Percentiles rank a stretch among this genome's conserved stretches.
Conservation (phyloP, 2,797 vertebrate genomes). For the Pangasius larnaudii region DNA sequence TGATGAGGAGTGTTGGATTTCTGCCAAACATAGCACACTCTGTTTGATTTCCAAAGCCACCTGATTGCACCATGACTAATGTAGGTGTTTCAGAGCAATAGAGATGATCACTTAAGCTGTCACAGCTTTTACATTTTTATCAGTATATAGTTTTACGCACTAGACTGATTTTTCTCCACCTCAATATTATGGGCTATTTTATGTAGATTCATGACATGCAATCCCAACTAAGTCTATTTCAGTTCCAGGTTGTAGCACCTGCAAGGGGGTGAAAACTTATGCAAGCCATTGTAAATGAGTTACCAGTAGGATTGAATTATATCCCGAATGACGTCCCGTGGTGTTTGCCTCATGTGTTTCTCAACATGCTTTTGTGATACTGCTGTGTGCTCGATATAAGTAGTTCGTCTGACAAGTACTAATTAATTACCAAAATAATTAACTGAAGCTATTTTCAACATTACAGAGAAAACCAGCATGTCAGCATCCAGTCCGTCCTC, state of each 20-base stretch:
- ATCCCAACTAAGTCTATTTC: background rate
- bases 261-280: background rate
- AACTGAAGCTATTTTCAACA: background rate
- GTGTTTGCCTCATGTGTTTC: background rate
- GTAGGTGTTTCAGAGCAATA: background rate
- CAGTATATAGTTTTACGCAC: background rate
- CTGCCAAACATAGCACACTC: background rate
- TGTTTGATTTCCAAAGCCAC: no score
- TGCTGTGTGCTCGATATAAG: background rate
- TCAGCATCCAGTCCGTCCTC: constrained; percentile 55
- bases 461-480: constrained; percentile 60
- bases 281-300: background rate
- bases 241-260: background rate
- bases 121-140: background rate
- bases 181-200: background rate
- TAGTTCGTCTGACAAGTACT: background rate
- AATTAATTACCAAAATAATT: no score
- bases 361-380: background rate
- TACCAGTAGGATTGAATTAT: background rate
- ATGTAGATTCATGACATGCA: background rate
- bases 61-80: background rate
- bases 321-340: background rate
- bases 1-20: background rate
- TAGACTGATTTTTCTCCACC: background rate
- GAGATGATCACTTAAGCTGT: background rate